These are phyloP conservation scores for Triops longicaudatus DNA, from an alignment of 1,140 invertebrate genomes.

Conservation along the genomic window DNA sequence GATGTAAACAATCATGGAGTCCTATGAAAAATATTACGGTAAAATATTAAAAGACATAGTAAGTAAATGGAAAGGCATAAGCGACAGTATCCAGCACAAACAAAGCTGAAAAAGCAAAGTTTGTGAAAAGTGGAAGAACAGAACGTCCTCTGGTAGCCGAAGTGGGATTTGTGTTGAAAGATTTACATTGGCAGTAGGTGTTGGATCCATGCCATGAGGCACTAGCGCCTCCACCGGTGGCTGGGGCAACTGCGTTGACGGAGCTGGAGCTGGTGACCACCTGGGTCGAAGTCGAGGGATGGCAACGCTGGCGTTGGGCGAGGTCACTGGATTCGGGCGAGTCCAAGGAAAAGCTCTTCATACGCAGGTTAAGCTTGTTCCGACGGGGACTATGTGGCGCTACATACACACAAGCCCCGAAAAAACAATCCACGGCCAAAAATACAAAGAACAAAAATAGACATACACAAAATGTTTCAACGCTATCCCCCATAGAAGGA, in stretches of 20 bases:
- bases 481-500: background rate
- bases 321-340: conserved; percentile 87
- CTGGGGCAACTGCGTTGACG: conserved; percentile 43
- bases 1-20: too few relatives aligned
- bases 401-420: conserved; percentile 40
- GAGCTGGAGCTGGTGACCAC: conserved; percentile 42
- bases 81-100: too few relatives aligned
- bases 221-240: conserved; percentile 37
- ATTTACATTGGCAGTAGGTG: conserved; percentile 44
- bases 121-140: background rate
- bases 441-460: background rate
- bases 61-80: too few relatives aligned
- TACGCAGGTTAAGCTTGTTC: conserved; percentile 79
- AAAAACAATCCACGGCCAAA: background rate
- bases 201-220: conserved; percentile 39
- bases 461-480: background rate
- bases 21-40: too few relatives aligned
- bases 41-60: too few relatives aligned
- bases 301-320: conserved; percentile 57
- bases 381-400: conserved; percentile 90
- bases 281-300: conserved; percentile 40
- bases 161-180: background rate
- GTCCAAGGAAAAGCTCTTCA: conserved; percentile 95
- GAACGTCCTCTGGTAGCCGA: conserved; percentile 11
- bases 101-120: background rate